Percentiles rank a stretch among this genome's conserved stretches.
Evolutionary conservation across 2,888 invertebrate species (phyloP).

Genomic region (Conus canariensis): DNA sequence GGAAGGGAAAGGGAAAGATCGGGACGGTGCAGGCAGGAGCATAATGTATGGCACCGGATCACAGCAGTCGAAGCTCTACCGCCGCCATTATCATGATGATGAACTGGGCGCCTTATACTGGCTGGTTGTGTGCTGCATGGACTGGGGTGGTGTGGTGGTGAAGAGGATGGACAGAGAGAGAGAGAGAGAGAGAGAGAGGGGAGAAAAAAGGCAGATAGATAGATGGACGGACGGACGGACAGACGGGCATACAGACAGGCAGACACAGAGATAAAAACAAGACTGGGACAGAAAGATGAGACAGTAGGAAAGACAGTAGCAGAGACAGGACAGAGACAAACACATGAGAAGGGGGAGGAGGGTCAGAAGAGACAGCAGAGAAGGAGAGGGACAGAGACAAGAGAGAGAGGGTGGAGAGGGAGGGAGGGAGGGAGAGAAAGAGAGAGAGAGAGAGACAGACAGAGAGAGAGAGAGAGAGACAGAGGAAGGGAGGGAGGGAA

Average conservation of each 20-base stretch:
- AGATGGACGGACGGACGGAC: not conserved
- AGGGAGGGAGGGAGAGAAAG: not conserved
- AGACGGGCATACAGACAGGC: not conserved
- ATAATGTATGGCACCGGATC: too few relatives aligned
- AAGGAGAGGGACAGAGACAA: not conserved
- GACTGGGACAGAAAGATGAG: not conserved
- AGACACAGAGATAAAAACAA: not conserved
- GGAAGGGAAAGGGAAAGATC: too few relatives aligned
- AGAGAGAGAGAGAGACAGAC: conserved; percentile 21
- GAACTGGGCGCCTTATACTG: too few relatives aligned
- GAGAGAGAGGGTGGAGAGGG: not conserved
- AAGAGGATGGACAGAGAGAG: not conserved
- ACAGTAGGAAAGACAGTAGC: not conserved
- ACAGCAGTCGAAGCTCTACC: too few relatives aligned
- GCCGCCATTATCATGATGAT: too few relatives aligned
- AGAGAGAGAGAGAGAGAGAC: not conserved
- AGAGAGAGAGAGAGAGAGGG: not conserved
- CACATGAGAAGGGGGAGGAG: too few relatives aligned
- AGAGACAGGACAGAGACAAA: too few relatives aligned
- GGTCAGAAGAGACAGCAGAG: too few relatives aligned
- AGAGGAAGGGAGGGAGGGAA: not conserved
- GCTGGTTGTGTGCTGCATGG: not conserved
- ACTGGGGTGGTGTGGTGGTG: not conserved
- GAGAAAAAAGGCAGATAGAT: not conserved
- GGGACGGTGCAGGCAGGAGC: too few relatives aligned